Percentiles rank a stretch among this genome's conserved stretches.
Conservation (phyloP, 2,888 invertebrate species). For the Ophion ellenae region DNA sequence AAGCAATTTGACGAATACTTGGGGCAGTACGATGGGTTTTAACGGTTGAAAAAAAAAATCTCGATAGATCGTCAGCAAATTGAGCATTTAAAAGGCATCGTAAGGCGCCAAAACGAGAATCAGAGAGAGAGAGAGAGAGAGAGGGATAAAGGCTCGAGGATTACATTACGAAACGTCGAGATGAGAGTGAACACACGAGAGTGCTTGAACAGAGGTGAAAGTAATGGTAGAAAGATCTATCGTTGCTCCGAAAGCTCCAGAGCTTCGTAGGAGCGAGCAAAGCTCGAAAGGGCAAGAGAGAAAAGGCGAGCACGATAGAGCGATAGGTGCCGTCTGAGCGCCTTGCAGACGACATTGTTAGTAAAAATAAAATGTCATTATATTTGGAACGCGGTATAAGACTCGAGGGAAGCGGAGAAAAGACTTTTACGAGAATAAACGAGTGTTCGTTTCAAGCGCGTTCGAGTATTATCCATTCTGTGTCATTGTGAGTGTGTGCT, state of each 20-base stretch:
- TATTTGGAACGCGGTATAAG: constrained; percentile 75
- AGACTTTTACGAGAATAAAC: constrained; percentile 45
- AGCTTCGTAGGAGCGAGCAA: constrained; percentile 33
- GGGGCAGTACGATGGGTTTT: constrained; percentile 26
- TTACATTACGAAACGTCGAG: constrained; percentile 34
- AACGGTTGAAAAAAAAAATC: background rate
- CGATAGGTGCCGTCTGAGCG: constrained; percentile 50
- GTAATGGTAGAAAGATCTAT: constrained; percentile 45
- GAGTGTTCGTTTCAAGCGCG: background rate
- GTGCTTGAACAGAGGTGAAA: constrained; percentile 59
- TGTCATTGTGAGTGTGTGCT: constrained; percentile 16
- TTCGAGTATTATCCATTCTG: background rate
- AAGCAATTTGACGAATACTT: constrained; percentile 14
- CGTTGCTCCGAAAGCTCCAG: constrained; percentile 49
- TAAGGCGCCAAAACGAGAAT: constrained; percentile 1
- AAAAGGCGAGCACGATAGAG: constrained; percentile 39
- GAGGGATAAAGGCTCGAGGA: constrained; percentile 33
- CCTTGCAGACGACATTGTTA: constrained; percentile 79
- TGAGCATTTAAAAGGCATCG: constrained; percentile 35
- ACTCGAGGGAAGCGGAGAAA: constrained; percentile 63
- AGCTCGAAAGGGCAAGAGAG: constrained; percentile 16
- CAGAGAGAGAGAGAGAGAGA: constrained; percentile 28
- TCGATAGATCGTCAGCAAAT: constrained; percentile 6
- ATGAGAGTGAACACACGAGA: constrained; percentile 60
- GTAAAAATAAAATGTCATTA: constrained; percentile 81